Evolutionary conservation across 2,797 vertebrate species (phyloP), one percentile per base, ranked within the genome.

Genomic region (Chloroceryle inda): DNA sequence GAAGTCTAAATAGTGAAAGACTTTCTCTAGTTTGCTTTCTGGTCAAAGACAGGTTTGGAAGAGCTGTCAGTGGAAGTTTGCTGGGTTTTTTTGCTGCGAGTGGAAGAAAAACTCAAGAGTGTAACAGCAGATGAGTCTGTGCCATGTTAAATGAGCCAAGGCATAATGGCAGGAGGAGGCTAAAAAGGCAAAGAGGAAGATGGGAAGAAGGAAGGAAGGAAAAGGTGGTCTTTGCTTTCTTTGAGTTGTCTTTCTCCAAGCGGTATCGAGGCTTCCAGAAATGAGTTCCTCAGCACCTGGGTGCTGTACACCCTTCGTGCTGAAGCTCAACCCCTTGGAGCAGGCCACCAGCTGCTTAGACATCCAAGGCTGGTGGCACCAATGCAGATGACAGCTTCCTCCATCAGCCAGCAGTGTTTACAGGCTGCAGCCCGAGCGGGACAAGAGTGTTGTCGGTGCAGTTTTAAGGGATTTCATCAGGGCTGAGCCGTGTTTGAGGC

Each of bases 251-350:
- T 27, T 79, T 83, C 52, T 19, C 37, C 38, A 53, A 29, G n/a
- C 20, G 26, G 5, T 74, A 21, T 33, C 2, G 10, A 7, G 5
- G 67, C 31, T 73, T 79, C 40, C 27, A 40, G 44, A 50, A 8
- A 1, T 2, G 23, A 6, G 6, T 76, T 78, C 22, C 62, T 94
- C 0, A 0, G 5, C 35, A 16, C 5, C 10, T 20, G 21, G 11
- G 16, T 50, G 45, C 56, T 35, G 10, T 21, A 22, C 5, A 3
- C 42, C 53, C 13, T 3, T 29, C 1, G 2, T 61, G 45, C 69
- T 56, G 50, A 72, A 55, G 66, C 53, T 23, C 5, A 13, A 17
- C 18, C 50, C 14, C 52, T 47, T 0, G 0, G 52, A 92, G 52
- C 56, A 29, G 37, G 17, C 33, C 40, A 5, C 49, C 27, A 42